Conservation (phyloP, 2,888 invertebrate species). For the Ophonus ardosiacus region DNA sequence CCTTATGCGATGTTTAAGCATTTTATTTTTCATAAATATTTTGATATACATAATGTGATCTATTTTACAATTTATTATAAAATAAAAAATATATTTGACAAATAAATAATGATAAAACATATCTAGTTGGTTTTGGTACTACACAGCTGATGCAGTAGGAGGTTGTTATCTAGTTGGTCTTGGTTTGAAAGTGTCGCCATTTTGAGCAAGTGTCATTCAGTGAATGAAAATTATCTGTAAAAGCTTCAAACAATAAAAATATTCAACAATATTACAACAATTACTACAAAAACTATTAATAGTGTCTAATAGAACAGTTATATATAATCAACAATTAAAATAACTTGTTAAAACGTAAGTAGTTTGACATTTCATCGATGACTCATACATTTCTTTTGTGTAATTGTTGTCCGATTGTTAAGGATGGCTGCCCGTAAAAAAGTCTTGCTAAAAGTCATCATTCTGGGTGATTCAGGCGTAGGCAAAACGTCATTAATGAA, state of each 20-base stretch:
- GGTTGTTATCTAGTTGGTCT: neutral
- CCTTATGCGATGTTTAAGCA: constrained; percentile 70
- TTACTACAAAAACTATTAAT: neutral
- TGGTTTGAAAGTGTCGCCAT: constrained; percentile 39
- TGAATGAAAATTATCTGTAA: neutral
- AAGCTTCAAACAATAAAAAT: neutral
- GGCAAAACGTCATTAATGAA: constrained; percentile 99
- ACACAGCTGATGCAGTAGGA: neutral
- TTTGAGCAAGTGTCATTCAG: neutral
- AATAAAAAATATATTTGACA: constrained; percentile 1
- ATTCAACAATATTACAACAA: neutral
- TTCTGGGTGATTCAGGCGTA: constrained; percentile 98
- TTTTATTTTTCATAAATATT: neutral
- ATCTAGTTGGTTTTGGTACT: neutral
- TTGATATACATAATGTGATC: constrained; percentile 1
- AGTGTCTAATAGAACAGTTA: neutral
- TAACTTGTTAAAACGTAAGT: neutral
- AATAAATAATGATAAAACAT: neutral
- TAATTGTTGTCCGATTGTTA: neutral
- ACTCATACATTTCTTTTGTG: constrained; percentile 34
- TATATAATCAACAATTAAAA: neutral
- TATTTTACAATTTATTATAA: constrained; percentile 4
- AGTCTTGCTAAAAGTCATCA: constrained; percentile 97
- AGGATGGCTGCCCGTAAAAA: constrained; percentile 95
- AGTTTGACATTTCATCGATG: constrained; percentile 38